Conservation (phyloP, 2,797 vertebrate genomes). For the Melanogrammus aeglefinus region DNA sequence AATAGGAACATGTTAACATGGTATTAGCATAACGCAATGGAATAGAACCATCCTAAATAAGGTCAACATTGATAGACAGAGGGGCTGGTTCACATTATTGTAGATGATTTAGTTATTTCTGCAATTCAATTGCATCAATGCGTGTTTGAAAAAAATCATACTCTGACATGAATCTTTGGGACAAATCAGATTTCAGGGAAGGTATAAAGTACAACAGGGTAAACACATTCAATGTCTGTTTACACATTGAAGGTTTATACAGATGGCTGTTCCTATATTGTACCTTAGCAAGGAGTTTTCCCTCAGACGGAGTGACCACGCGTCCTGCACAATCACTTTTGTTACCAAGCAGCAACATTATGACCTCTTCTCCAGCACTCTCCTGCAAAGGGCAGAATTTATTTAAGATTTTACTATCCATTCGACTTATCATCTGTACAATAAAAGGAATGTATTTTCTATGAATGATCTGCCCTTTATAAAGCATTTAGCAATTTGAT, state of each 20-base stretch:
- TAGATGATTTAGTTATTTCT: background rate
- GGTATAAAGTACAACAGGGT: background rate
- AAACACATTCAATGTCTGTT: background rate
- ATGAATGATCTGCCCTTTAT: background rate
- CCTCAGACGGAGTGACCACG: slow-evolving; percentile 72
- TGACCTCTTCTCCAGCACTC: slow-evolving; percentile 64
- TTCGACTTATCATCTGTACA: background rate
- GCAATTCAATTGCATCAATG: background rate
- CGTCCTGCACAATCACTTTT: slow-evolving; percentile 80
- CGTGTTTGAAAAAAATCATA: background rate
- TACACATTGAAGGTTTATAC: background rate
- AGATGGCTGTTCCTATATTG: slow-evolving; percentile 10
- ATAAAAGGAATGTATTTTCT: background rate
- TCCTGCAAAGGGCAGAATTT: slow-evolving; percentile 70
- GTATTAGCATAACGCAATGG: background rate
- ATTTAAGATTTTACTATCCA: background rate
- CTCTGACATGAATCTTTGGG: background rate
- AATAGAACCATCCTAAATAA: background rate
- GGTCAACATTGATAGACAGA: background rate
- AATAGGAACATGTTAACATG: background rate
- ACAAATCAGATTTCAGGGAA: background rate
- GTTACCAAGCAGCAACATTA: slow-evolving; percentile 87
- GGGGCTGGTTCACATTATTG: background rate
- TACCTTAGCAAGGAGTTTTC: slow-evolving; percentile 81
- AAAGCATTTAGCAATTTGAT: background rate